Percentiles rank a stretch among this genome's conserved stretches.
These are phyloP conservation scores for Microctonus brassicae DNA, from an alignment of 2,888 invertebrate species.

Conservation along the genomic window DNA sequence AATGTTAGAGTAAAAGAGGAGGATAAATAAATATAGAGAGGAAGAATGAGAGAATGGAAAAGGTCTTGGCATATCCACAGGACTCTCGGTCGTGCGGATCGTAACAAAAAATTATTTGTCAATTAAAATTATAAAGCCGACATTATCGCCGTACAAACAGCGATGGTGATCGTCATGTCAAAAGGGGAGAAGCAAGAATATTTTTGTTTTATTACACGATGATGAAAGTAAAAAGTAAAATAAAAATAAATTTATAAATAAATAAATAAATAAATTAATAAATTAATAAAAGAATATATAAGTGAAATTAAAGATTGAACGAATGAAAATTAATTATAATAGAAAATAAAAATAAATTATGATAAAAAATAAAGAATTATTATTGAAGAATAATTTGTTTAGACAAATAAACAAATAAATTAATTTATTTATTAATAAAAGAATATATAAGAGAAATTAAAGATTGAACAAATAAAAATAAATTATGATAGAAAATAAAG, in stretches of 20 bases:
- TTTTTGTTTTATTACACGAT: conserved; percentile 11
- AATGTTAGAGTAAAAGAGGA: conserved; percentile 6
- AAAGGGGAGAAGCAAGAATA: neutral
- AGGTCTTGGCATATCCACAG: conserved; percentile 50
- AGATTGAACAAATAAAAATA: too few species aligned
- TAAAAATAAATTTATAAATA: too few species aligned
- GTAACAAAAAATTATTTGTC: conserved; percentile 59
- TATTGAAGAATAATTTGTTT: too few species aligned
- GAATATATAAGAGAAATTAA: too few species aligned
- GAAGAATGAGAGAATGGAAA: conserved; percentile 20
- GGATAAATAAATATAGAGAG: conserved; percentile 14
- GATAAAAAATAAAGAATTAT: neutral
- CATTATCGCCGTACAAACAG: conserved; percentile 45
- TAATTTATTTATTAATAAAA: too few species aligned
- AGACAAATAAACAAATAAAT: too few species aligned
- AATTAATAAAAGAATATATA: neutral
- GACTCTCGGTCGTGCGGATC: conserved; percentile 37
- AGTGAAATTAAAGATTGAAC: too few species aligned
- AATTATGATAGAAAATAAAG: too few species aligned
- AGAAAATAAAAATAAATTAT: too few species aligned
- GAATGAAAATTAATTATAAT: too few species aligned
- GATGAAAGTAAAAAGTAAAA: conserved; percentile 1
- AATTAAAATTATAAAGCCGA: conserved; percentile 57
- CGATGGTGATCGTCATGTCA: conserved; percentile 45
- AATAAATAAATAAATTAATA: neutral